These are phyloP conservation scores for Protaetia brevitarsis DNA, from an alignment of 1,140 invertebrate genomes.

Conservation along the genomic window DNA sequence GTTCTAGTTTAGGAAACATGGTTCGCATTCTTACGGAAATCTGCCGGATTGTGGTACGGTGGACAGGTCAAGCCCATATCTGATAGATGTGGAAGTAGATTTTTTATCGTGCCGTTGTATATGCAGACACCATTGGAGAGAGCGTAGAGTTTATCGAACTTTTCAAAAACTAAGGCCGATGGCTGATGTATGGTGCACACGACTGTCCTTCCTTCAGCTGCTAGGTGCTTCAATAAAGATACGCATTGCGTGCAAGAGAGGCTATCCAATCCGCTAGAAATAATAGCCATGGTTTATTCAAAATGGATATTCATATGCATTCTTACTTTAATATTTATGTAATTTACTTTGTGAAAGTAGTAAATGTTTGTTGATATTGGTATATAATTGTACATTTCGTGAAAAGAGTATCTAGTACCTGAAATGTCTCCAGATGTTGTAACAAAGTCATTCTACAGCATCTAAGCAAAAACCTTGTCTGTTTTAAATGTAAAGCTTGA, in stretches of 20 bases:
- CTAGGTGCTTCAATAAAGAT: conserved; percentile 74
- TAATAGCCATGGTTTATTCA: background rate
- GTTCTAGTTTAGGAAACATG: background rate
- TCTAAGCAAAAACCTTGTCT: too few relatives aligned
- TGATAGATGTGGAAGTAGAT: conserved; percentile 78
- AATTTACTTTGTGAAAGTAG: too few relatives aligned
- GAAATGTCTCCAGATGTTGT: too few relatives aligned
- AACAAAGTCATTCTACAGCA: too few relatives aligned
- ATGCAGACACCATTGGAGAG: conserved; percentile 83
- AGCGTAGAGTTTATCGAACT: conserved; percentile 94
- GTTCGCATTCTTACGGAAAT: conserved; percentile 84
- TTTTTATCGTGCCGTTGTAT: conserved; percentile 74
- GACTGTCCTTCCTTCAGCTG: conserved; percentile 83
- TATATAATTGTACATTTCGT: too few relatives aligned
- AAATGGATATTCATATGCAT: background rate
- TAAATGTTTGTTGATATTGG: too few relatives aligned
- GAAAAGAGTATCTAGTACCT: too few relatives aligned
- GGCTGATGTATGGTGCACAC: conserved; percentile 97
- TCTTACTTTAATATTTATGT: too few relatives aligned
- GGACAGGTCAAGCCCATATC: conserved; percentile 80
- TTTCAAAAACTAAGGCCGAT: conserved; percentile 90
- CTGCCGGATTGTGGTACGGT: conserved; percentile 92
- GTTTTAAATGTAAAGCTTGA: too few relatives aligned
- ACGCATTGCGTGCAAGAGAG: conserved; percentile 87
- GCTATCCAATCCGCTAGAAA: conserved; percentile 83